A percentile compares a stretch with the other conserved stretches of the same genome.
phyloP scores from a whole-genome alignment of 2,113 vertebrate species.

The Potamarius usumacintae region DNA sequence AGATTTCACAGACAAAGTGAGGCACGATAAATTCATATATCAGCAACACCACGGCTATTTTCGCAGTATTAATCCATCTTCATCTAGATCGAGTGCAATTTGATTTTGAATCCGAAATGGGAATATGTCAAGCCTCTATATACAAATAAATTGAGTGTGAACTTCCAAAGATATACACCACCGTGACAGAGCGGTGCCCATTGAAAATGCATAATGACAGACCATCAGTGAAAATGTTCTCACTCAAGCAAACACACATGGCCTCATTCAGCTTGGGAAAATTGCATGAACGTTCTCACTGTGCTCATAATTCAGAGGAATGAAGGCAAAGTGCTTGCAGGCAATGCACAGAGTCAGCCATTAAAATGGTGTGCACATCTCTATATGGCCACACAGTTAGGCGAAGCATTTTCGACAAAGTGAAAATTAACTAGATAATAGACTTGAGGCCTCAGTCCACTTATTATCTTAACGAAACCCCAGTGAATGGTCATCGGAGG shows the following conservation, averaged over 20 bases:
- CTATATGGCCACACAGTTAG: not conserved
- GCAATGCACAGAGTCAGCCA: not conserved
- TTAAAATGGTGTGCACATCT: not conserved
- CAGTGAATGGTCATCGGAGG: not conserved
- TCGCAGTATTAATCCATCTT: not conserved
- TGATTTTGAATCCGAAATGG: constrained; percentile 14
- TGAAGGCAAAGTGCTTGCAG: not conserved
- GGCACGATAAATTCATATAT: not conserved
- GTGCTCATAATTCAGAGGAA: not conserved
- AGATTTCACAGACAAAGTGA: not conserved
- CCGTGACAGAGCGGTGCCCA: no score
- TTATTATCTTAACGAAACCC: constrained; percentile 41
- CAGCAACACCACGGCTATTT: not conserved
- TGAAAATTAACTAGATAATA: not conserved
- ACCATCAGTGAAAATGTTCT: not conserved
- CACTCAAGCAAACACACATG: not conserved
- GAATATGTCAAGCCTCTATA: not conserved
- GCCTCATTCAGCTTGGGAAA: not conserved
- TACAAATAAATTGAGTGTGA: not conserved
- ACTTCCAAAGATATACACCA: not conserved
- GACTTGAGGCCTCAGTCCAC: not conserved
- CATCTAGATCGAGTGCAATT: not conserved
- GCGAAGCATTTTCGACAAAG: not conserved
- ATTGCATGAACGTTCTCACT: not conserved
- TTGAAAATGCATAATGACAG: not conserved